Percentiles rank a stretch among this genome's conserved stretches.
Conservation (phyloP, 2,888 invertebrate species). For the Hypsopygia costalis region DNA sequence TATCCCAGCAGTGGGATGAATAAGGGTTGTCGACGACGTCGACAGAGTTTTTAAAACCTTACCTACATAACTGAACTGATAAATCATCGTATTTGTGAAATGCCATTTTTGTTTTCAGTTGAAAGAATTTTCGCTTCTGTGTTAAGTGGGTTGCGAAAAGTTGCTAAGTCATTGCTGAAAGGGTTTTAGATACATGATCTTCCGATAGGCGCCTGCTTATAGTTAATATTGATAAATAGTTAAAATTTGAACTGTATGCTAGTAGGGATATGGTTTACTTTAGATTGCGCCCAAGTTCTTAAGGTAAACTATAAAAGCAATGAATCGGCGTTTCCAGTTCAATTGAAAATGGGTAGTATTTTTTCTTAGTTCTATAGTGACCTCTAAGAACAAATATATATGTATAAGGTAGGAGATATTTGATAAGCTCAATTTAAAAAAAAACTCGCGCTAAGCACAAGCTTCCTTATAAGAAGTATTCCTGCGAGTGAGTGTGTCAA, state of each 20-base stretch:
- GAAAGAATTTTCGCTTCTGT: constrained; percentile 6
- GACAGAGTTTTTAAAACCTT: too few relatives aligned
- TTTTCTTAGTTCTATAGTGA: constrained; percentile 8
- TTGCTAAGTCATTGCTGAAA: constrained; percentile 7
- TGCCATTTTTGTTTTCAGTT: too few relatives aligned
- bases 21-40: too few relatives aligned
- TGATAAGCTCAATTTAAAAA: too few relatives aligned
- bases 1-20: too few relatives aligned
- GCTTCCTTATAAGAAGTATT: too few relatives aligned
- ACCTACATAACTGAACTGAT: too few relatives aligned
- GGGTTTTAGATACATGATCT: constrained; percentile 3
- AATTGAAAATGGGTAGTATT: constrained; percentile 4
- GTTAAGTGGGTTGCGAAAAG: constrained; percentile 10
- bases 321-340: constrained; percentile 4
- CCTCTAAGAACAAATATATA: too few relatives aligned
- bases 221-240: not conserved
- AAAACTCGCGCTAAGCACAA: too few relatives aligned
- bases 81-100: too few relatives aligned
- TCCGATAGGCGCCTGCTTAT: not conserved
- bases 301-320: constrained; percentile 3
- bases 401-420: too few relatives aligned
- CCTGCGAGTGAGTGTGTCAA: too few relatives aligned
- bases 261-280: not conserved
- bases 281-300: not conserved
- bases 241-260: not conserved